A percentile compares a stretch with the other conserved stretches of the same genome.
phyloP scores from a whole-genome alignment of 2,888 invertebrate genomes.

The Melanophora roralis region DNA sequence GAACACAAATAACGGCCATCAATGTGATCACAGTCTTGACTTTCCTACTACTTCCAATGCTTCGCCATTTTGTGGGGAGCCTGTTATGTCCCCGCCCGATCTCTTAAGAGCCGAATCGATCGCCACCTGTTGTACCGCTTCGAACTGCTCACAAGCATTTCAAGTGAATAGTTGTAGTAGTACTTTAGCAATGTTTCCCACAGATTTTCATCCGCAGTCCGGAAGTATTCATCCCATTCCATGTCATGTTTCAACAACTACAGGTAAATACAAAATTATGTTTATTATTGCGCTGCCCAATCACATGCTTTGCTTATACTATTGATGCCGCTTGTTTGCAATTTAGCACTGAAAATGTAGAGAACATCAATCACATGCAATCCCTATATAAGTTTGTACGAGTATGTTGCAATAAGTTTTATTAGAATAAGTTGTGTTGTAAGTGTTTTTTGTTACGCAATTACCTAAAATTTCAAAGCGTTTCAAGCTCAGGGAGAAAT shows the following conservation, averaged over 20 bases:
- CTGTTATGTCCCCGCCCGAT: constrained; percentile 42
- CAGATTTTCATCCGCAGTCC: constrained; percentile 66
- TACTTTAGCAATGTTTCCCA: constrained; percentile 41
- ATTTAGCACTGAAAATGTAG: neutral
- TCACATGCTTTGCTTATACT: constrained; percentile 10
- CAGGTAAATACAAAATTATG: constrained; percentile 68
- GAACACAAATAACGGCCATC: constrained; percentile 10
- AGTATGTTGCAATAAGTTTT: too few relatives aligned
- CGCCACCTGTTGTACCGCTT: constrained; percentile 64
- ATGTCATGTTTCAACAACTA: constrained; percentile 63
- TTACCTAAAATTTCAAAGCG: too few relatives aligned
- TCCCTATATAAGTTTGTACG: too few relatives aligned
- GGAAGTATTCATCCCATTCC: constrained; percentile 65
- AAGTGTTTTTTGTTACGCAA: too few relatives aligned
- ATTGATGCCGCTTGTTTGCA: neutral
- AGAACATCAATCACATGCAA: too few relatives aligned
- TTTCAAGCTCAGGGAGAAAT: too few relatives aligned
- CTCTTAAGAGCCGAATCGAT: constrained; percentile 44
- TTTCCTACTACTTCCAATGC: constrained; percentile 2
- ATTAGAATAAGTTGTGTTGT: too few relatives aligned
- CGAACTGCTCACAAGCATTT: constrained; percentile 39
- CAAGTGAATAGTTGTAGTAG: constrained; percentile 59
- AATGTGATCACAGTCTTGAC: neutral
- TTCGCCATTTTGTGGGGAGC: constrained; percentile 26
- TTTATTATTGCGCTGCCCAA: neutral